A percentile compares a stretch with the other conserved stretches of the same genome.
Conservation (phyloP, 2,113 vertebrate species). For the Carlito syrichta region DNA sequence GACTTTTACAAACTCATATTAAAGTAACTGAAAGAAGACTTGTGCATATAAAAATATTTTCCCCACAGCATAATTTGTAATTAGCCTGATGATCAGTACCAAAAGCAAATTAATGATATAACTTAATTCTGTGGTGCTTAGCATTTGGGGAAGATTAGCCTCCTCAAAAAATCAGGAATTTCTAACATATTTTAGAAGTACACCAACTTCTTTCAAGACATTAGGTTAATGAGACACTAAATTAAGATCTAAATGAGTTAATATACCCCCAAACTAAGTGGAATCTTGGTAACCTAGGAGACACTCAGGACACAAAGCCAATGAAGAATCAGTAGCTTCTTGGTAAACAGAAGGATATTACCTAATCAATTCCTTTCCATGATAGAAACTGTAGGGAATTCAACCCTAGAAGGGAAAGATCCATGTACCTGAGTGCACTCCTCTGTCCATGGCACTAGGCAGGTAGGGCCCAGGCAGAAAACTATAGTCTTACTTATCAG, state of each 20-base stretch:
- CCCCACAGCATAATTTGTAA: background rate
- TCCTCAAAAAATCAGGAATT: background rate
- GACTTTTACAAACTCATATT: background rate
- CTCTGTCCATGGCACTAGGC: background rate
- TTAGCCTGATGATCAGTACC: background rate
- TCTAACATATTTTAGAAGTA: background rate
- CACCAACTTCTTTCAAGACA: background rate
- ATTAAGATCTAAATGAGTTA: background rate
- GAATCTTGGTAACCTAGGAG: background rate
- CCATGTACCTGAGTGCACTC: background rate
- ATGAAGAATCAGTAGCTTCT: background rate
- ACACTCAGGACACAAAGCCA: background rate
- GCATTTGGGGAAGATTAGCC: background rate
- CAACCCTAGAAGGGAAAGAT: background rate
- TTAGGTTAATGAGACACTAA: slow-evolving; percentile 3
- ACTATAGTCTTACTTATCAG: background rate
- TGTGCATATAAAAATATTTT: background rate
- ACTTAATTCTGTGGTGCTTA: background rate
- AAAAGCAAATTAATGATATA: slow-evolving; percentile 20
- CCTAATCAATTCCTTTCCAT: background rate
- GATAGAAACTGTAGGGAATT: background rate
- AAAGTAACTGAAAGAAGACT: background rate
- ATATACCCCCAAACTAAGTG: background rate
- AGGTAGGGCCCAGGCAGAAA: background rate
- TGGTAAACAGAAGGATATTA: background rate